A percentile compares a stretch with the other conserved stretches of the same genome.
phyloP scores from a whole-genome alignment of 2,888 invertebrate species.

The Cataglyphis rosenhaueri region DNA sequence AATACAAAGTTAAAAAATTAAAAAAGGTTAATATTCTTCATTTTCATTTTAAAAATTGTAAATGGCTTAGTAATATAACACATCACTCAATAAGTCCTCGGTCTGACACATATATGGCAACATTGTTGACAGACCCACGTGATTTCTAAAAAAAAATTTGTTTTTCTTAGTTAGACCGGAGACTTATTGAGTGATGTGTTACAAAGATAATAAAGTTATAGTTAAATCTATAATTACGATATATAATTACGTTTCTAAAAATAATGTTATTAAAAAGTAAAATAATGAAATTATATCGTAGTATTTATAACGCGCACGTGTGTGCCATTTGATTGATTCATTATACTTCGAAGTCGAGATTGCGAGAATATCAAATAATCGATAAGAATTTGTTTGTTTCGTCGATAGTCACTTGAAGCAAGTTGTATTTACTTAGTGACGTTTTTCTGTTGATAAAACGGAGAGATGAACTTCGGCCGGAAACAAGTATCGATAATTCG shows the following conservation, averaged over 20 bases:
- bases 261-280: not conserved
- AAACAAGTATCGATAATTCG: slow-evolving; percentile 19
- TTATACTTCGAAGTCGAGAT: not conserved
- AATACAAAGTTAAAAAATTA: not conserved
- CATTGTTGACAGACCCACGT: too few species aligned
- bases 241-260: not conserved
- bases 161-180: too few species aligned
- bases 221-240: not conserved
- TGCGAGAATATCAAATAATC: slow-evolving; percentile 2
- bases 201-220: not conserved
- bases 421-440: slow-evolving; percentile 27
- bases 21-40: not conserved
- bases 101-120: too few species aligned
- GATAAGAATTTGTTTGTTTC: slow-evolving; percentile 31
- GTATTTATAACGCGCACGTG: not conserved
- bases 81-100: too few species aligned
- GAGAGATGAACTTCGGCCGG: slow-evolving; percentile 16
- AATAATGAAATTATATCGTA: not conserved
- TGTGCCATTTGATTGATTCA: slow-evolving; percentile 4
- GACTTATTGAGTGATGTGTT: too few species aligned
- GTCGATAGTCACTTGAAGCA: slow-evolving; percentile 24
- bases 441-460: slow-evolving; percentile 17
- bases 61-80: not conserved
- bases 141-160: too few species aligned
- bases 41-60: not conserved